phyloP scores from a whole-genome alignment of 2,797 vertebrate genomes.

The Netta rufina region DNA sequence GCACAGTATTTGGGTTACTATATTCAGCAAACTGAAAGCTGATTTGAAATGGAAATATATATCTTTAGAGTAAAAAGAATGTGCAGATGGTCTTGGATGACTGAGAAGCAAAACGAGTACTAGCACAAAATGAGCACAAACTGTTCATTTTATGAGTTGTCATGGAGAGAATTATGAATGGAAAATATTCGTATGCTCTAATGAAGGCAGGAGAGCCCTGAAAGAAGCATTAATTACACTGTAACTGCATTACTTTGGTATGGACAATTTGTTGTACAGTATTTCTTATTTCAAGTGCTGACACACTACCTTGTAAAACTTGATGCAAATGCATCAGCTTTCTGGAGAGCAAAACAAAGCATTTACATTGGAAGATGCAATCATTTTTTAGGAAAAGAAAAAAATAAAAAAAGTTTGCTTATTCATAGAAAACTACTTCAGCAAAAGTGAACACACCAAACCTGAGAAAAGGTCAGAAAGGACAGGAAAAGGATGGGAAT shows the following conservation, averaged over 20 bases:
- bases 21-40: slow-evolving; percentile 38
- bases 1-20: slow-evolving; percentile 36
- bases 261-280: slow-evolving; percentile 31
- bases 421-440: background rate
- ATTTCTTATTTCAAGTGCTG: slow-evolving; percentile 44
- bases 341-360: slow-evolving; percentile 1
- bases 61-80: slow-evolving; percentile 51
- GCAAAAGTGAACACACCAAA: background rate
- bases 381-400: background rate
- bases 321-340: background rate
- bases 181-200: slow-evolving; percentile 43
- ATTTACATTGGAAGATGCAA: background rate
- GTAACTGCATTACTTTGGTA: slow-evolving; percentile 16
- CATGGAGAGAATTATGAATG: slow-evolving; percentile 71
- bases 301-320: background rate
- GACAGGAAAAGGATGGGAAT: background rate
- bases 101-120: slow-evolving; percentile 61
- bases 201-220: slow-evolving; percentile 32
- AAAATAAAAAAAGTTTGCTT: background rate
- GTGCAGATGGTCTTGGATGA: slow-evolving; percentile 69
- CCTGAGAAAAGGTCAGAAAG: background rate
- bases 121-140: slow-evolving; percentile 68
- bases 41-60: slow-evolving; percentile 63
- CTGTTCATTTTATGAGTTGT: slow-evolving; percentile 68
- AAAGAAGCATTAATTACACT: slow-evolving; percentile 44